Base-by-base conservation (phyloP, 2,797 vertebrate species). In the Hyperoplus immaculatus region DNA sequence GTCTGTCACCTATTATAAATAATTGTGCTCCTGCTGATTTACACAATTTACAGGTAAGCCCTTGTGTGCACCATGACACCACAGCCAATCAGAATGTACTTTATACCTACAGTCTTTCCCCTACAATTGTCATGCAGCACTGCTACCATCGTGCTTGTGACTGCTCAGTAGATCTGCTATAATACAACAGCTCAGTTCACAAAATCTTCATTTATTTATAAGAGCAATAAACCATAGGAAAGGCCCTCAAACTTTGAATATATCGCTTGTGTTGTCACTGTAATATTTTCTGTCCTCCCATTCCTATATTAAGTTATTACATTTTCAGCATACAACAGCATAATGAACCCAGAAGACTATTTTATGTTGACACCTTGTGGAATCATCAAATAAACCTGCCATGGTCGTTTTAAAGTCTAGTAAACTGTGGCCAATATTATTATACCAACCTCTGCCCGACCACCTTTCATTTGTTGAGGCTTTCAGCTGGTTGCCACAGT, bases 401-500 rank as follows among this genome's bases (percentile, higher is more conserved):
- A 11, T 59, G 18, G 36, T 29, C 38, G 38, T 67, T 71, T 71
- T 29, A 11, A 11, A 62, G 54, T 18, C 36, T 41, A 41, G 60
- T 51, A 14, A 87, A 68, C 38, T 51, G 36, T 45, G 49, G 29
- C 6, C 29, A 29, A 15, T 1, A 7, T 50, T 45, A 43, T 10
- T 60, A 6, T 59, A 39, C 45, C 29, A 29, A 29, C 29, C 47
- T 72, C 36, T 55, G 18, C 49, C 15, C 54, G 65, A 72, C 47
- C 53, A 60, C 57, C 61, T 69, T 81, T 51, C 47, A 18, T 74
- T 67, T 49, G 51, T 60, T 41, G 55, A 63, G 36, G 63, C 39
- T 81, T 84, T 86, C n/a, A 64, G 57, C 46, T 12, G 1, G 75
- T 83, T 74, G 39, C 68, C 64, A 77, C 50, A 3, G 66, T 56